Conservation (phyloP, 2,888 invertebrate species). For the Macrostomum cliftonense region DNA sequence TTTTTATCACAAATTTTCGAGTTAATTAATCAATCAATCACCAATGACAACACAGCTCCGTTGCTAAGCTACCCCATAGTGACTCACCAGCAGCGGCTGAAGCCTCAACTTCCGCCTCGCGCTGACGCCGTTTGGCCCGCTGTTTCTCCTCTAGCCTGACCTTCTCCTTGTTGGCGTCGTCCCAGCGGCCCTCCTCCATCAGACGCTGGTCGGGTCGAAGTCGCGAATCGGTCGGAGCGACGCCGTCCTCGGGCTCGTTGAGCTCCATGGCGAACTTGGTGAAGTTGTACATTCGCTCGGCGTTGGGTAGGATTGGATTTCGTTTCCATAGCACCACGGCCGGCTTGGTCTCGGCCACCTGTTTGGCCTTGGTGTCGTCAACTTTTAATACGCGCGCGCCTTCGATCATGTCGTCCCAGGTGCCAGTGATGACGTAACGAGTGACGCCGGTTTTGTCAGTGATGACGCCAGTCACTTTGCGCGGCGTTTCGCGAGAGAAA, state of each 20-base stretch:
- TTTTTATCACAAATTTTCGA: no score
- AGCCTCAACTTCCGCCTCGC: slow-evolving; percentile 59
- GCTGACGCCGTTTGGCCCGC: slow-evolving; percentile 53
- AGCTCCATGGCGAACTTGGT: slow-evolving; percentile 82
- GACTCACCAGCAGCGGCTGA: slow-evolving; percentile 22
- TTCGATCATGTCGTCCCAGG: slow-evolving; percentile 47
- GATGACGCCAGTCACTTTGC: slow-evolving; percentile 53
- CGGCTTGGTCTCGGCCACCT: slow-evolving; percentile 31
- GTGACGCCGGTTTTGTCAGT: slow-evolving; percentile 43
- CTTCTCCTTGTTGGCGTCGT: slow-evolving; percentile 58
- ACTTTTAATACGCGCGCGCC: background rate
- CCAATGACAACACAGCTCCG: no score
- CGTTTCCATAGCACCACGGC: slow-evolving; percentile 70
- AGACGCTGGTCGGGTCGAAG: slow-evolving; percentile 81
- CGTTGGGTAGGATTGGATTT: slow-evolving; percentile 28
- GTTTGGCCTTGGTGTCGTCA: no score
- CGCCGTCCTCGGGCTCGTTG: slow-evolving; percentile 73
- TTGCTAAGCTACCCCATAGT: no score
- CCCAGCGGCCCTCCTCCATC: slow-evolving; percentile 58
- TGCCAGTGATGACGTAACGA: slow-evolving; percentile 55
- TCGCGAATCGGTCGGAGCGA: slow-evolving; percentile 84
- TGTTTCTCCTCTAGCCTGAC: slow-evolving; percentile 83
- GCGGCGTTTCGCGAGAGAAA: slow-evolving; percentile 82
- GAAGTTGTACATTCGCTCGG: slow-evolving; percentile 67
- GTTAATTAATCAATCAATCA: no score